A percentile compares a stretch with the other conserved stretches of the same genome.
Conservation (phyloP, 2,113 vertebrate genomes). For the Redunca redunca region DNA sequence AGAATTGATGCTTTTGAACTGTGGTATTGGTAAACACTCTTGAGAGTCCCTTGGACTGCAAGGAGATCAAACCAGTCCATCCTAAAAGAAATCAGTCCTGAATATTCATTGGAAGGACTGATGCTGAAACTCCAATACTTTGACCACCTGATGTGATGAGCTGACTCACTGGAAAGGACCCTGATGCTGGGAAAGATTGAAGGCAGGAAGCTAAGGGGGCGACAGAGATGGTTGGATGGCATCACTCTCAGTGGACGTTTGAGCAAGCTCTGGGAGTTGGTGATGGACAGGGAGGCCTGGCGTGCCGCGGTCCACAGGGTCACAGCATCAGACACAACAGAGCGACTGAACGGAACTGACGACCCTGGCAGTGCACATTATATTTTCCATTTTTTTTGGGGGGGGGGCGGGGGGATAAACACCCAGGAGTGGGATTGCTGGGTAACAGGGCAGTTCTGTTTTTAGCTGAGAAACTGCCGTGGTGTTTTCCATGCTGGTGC, state of each 20-base stretch:
- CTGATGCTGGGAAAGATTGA: neutral
- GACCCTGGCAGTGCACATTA: fast-evolving
- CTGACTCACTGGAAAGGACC: neutral
- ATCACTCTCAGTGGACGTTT: neutral
- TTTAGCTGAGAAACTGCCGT: neutral
- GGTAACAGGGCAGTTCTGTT: neutral
- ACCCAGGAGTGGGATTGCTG: neutral
- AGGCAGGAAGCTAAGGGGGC: neutral
- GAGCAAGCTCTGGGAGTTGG: neutral
- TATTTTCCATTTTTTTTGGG: neutral
- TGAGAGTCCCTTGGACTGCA: neutral
- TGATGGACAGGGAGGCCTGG: neutral
- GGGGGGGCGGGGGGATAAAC: neutral
- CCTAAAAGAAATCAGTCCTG: neutral
- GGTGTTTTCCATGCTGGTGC: neutral
- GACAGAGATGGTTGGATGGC: neutral
- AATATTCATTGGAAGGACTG: neutral
- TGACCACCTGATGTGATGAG: neutral
- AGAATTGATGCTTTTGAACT: neutral
- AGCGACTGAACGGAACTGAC: neutral
- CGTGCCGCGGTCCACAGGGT: fast-evolving
- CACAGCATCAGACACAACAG: fast-evolving
- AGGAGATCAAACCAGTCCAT: neutral
- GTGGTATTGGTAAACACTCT: neutral
- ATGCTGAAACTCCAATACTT: neutral